phyloP scores from a whole-genome alignment of 2,113 vertebrate genomes.

The Nothocercus julius region DNA sequence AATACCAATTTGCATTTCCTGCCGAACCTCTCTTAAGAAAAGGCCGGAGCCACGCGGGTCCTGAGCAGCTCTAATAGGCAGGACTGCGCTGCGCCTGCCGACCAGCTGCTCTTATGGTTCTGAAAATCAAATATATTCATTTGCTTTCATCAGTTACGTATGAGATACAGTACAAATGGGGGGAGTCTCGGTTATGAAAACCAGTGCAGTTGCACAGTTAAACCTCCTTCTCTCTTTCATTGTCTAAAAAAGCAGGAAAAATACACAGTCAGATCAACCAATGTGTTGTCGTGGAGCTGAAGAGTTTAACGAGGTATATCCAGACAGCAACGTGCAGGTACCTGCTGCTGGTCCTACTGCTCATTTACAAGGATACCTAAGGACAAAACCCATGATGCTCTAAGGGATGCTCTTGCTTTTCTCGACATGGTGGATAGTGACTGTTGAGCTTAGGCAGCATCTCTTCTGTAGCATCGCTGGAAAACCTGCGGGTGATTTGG shows the following conservation, averaged over 20 bases:
- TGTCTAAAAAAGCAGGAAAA: not conserved
- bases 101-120: constrained; percentile 13
- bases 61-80: not conserved
- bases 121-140: constrained; percentile 40
- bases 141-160: constrained; percentile 13
- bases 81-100: not conserved
- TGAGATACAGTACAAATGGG: not conserved
- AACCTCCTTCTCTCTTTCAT: not conserved
- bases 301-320: not conserved
- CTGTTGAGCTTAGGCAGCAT: not conserved
- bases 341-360: not conserved
- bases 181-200: constrained; percentile 19
- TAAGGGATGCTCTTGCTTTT: not conserved
- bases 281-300: not conserved
- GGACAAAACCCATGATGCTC: not conserved
- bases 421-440: not conserved
- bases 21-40: not conserved
- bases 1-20: constrained; percentile 34
- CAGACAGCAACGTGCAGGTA: not conserved
- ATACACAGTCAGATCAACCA: not conserved
- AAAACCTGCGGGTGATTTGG: not conserved
- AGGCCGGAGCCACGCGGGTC: not conserved
- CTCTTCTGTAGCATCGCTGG: not conserved
- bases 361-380: not conserved
- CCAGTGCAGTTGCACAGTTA: constrained; percentile 21